Evolutionary conservation across 2,797 vertebrate genomes (phyloP), one percentile per base, ranked within the genome.

Genomic region (Pantherophis vulpinus): DNA sequence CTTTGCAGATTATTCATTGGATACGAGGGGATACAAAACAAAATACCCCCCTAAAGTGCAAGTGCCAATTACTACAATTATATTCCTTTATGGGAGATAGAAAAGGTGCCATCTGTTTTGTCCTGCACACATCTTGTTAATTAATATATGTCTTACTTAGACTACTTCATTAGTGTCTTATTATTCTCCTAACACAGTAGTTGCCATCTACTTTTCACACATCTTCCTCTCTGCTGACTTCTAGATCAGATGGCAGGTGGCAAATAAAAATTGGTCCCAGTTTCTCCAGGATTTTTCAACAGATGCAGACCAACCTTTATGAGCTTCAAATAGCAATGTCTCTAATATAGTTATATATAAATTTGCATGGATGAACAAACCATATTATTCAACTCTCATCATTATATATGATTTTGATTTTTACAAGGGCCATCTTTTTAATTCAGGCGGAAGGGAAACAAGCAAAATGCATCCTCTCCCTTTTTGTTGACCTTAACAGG

Each of bases 51-150:
- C 91, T 91, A 94, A 61, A 0, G 95, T 96, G 86, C 95, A 96
- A 96, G 95, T 96, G 95, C 96, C 92, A 88, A 96, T 97, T 96
- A 96, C 96, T 94, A 94, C 88, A 96, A 95, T 96, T 96, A 94
- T 92, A 95, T 94, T 96, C 95, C 96, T 94, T 87, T 58, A 90
- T 90, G 97, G 96, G 96, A 96, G 96, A 96, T 98, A 59, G 32
- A 86, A 59, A 79, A 90, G 55, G 51, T 90, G 25, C 88, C 98
- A 98, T 98, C 98, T 98, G 98, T 97, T 98, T 97, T 96, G 95
- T 98, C 97, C 98, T 98, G 98, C 98, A 97, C 97, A 97, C 97
- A 97, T 98, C 95, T 97, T 97, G 97, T 98, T 98, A 98, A 98
- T 96, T 97, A 97, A 97, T 96, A 97, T 97, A 97, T 97, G 97